Conservation (phyloP, 2,797 vertebrate species). For the Rhinella marina region DNA sequence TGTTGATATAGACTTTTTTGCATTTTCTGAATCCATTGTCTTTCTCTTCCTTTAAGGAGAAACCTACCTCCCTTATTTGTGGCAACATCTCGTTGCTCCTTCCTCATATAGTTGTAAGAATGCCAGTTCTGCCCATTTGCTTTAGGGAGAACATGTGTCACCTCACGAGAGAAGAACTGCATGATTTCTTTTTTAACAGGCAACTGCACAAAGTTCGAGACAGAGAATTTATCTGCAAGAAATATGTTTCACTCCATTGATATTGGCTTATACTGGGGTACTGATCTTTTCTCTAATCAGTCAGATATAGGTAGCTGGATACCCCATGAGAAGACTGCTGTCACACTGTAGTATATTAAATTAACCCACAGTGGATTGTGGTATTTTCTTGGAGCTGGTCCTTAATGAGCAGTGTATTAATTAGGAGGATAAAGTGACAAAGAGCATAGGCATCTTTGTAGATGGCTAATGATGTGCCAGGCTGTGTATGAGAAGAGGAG, state of each 20-base stretch:
- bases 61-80: no score
- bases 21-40: not conserved
- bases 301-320: constrained; percentile 50
- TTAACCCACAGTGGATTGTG: constrained; percentile 57
- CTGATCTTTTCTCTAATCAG: constrained; percentile 61
- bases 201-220: constrained; percentile 59
- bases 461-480: constrained; percentile 53
- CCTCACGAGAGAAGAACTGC: constrained; percentile 55
- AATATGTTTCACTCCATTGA: constrained; percentile 51
- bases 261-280: constrained; percentile 57
- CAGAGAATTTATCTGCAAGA: constrained; percentile 57
- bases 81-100: not conserved
- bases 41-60: not conserved
- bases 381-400: not conserved
- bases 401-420: constrained; percentile 56
- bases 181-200: constrained; percentile 66
- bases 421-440: constrained; percentile 54
- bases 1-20: not conserved
- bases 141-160: constrained; percentile 42
- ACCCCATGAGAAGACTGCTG: constrained; percentile 60
- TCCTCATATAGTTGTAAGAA: constrained; percentile 12
- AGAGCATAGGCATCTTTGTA: constrained; percentile 1
- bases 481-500: constrained; percentile 4
- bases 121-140: constrained; percentile 38
- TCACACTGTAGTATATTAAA: constrained; percentile 55